Evolutionary conservation across 2,888 invertebrate species (phyloP).

Genomic region (Microdon myrmicae): DNA sequence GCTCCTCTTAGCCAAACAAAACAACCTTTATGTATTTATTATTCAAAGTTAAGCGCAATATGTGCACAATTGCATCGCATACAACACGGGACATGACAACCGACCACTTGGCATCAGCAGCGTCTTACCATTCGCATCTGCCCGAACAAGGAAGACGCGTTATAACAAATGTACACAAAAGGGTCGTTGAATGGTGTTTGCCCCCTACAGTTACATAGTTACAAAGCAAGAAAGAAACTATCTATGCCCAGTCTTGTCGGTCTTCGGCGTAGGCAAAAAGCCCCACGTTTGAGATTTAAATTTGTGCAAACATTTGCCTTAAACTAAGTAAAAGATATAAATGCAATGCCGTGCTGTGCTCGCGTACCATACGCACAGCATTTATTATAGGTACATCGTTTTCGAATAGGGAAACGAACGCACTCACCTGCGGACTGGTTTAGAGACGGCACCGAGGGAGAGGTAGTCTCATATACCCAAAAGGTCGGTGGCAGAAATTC

Average conservation of each 20-base stretch:
- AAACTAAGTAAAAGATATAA: constrained; percentile 3
- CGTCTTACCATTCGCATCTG: no score
- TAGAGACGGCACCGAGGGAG: no score
- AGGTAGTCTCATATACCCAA: no score
- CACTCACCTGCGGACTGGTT: no score
- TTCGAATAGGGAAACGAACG: no score
- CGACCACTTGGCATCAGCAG: not conserved
- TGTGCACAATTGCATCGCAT: constrained; percentile 18
- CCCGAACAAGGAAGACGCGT: constrained; percentile 33
- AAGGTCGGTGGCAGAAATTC: no score
- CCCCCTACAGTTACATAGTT: constrained; percentile 26
- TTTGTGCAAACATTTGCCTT: constrained; percentile 42
- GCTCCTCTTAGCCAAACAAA: constrained; percentile 22
- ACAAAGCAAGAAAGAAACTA: constrained; percentile 8
- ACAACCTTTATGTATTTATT: constrained; percentile 37
- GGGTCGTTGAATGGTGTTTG: constrained; percentile 24
- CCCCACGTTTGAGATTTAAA: constrained; percentile 40
- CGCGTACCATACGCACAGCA: no score
- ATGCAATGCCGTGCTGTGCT: no score
- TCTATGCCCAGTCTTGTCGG: constrained; percentile 5
- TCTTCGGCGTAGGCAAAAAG: constrained; percentile 25
- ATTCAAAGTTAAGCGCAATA: constrained; percentile 29
- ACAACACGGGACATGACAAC: constrained; percentile 12
- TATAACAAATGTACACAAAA: constrained; percentile 40
- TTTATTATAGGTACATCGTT: no score